Base-by-base conservation (phyloP, 2,797 vertebrate species). In the Poliocrania exsul region DNA sequence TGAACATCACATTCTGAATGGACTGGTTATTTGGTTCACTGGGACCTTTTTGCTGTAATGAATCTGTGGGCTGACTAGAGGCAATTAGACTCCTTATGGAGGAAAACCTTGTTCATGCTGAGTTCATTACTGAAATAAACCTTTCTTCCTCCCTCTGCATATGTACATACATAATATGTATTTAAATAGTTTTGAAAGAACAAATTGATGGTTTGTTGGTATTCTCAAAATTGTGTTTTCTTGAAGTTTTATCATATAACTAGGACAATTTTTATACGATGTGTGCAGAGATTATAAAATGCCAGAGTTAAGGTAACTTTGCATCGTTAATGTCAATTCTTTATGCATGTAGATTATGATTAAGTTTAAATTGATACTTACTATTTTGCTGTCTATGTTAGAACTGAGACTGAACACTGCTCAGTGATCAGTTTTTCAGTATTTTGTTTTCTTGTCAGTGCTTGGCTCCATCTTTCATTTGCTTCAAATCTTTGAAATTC, bases 391-490 rank as follows among this genome's bases (percentile, higher is more conserved):
- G 29, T 65, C 31, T 77, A 2, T 9, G 5, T 44, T 62, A 93
- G 47, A 81, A 60, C 40, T n/a, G 25, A 91, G 38, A n/a, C 21
- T 7, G 11, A 66, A 49, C 53, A 19, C 37, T 80, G 73, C 33
- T 67, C 51, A 57, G 25, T 35, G 19, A 31, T 64, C 26, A 50
- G 10, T 60, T 96, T 84, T 88, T 62, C 44, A 81, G 56, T 66
- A 38, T 69, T 84, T 84, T 67, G 17, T 62, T 84, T 92, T 42
- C 40, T 82, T 66, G 33, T 87, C 67, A 61, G 40, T 69, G 49
- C 46, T 82, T 67, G 60, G 56, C 56, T 47, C 42, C 81, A 61
- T 89, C 86, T 93, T 85, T 94, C 38, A 67, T 80, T 90, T 91
- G 28, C 74, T 92, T 81, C 15, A 77, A 53, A 83, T 85, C 31